These are phyloP conservation scores for Hymenopus coronatus DNA, from an alignment of 2,888 invertebrate species.

Conservation along the genomic window DNA sequence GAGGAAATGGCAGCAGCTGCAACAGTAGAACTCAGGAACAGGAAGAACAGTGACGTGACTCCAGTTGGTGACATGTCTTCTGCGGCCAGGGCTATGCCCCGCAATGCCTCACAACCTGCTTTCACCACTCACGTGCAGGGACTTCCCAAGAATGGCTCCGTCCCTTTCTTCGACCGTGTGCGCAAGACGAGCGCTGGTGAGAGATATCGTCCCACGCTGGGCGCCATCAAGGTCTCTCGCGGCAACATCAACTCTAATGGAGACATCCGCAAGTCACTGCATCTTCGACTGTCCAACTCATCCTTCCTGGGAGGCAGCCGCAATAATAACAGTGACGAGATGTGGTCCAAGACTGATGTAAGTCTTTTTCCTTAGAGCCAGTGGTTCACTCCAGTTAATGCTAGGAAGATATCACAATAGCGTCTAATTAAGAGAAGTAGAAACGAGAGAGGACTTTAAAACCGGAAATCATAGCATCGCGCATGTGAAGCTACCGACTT, in stretches of 20 bases:
- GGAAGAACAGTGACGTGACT: constrained; percentile 27
- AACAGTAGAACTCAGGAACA: constrained; percentile 31
- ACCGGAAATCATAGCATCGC: too few relatives aligned
- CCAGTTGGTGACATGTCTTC: constrained; percentile 39
- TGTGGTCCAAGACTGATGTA: constrained; percentile 44
- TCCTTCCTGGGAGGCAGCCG: constrained; percentile 59
- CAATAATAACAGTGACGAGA: constrained; percentile 51
- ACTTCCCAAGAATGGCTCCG: constrained; percentile 83
- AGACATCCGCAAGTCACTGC: constrained; percentile 64
- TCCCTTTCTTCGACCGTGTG: constrained; percentile 84
- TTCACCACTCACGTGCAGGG: constrained; percentile 67
- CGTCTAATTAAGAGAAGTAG: too few relatives aligned
- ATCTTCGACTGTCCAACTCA: constrained; percentile 55
- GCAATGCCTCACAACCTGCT: constrained; percentile 85
- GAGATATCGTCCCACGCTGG: constrained; percentile 78
- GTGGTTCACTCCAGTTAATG: too few relatives aligned
- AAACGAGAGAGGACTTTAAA: too few relatives aligned
- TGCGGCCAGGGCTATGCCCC: constrained; percentile 59
- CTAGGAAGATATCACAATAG: too few relatives aligned
- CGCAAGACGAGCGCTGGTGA: constrained; percentile 81
- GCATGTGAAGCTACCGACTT: too few relatives aligned
- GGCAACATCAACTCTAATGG: constrained; percentile 73
- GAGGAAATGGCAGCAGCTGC: constrained; percentile 37
- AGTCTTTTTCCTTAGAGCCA: constrained; percentile 27
- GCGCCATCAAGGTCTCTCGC: constrained; percentile 76